Conservation (phyloP, 2,888 invertebrate genomes). For the Zaprionus obscuricornis region DNA sequence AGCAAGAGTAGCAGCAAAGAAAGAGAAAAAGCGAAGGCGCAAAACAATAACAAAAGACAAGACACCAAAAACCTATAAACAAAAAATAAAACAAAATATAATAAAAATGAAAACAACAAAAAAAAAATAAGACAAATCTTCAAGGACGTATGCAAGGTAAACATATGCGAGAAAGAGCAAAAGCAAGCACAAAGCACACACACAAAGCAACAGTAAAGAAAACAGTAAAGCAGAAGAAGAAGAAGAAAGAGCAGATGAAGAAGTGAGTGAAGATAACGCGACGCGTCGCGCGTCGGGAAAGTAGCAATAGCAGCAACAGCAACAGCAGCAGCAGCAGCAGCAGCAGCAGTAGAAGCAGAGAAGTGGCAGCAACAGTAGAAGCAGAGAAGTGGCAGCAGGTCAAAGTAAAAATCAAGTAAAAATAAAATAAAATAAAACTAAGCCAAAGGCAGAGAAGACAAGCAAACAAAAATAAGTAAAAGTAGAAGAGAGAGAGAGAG, state of each 20-base stretch:
- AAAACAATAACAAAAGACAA: slow-evolving; percentile 20
- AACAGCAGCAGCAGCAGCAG: no score
- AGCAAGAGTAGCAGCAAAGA: not conserved
- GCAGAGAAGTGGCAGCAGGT: slow-evolving; percentile 15
- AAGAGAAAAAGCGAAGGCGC: not conserved
- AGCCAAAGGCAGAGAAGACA: slow-evolving; percentile 37
- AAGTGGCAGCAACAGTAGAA: no score
- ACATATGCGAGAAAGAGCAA: slow-evolving; percentile 68
- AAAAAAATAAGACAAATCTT: slow-evolving; percentile 72
- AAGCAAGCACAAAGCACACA: slow-evolving; percentile 17
- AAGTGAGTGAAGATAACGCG: no score
- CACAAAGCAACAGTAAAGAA: slow-evolving; percentile 9
- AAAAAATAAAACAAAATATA: slow-evolving; percentile 52
- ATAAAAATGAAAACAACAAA: no score
- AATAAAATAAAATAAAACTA: slow-evolving; percentile 14
- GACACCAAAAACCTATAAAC: slow-evolving; percentile 51
- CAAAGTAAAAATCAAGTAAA: slow-evolving; percentile 26
- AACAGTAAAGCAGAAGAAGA: slow-evolving; percentile 6
- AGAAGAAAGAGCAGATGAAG: slow-evolving; percentile 8
- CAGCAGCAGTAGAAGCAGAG: no score
- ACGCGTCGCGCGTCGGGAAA: no score
- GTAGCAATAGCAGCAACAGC: no score
- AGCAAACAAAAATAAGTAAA: slow-evolving; percentile 66
- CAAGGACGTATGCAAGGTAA: slow-evolving; percentile 78
- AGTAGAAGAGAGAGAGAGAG: slow-evolving; percentile 53